These are phyloP conservation scores for Diaphora mendica DNA, from an alignment of 2,888 invertebrate genomes.

Conservation along the genomic window DNA sequence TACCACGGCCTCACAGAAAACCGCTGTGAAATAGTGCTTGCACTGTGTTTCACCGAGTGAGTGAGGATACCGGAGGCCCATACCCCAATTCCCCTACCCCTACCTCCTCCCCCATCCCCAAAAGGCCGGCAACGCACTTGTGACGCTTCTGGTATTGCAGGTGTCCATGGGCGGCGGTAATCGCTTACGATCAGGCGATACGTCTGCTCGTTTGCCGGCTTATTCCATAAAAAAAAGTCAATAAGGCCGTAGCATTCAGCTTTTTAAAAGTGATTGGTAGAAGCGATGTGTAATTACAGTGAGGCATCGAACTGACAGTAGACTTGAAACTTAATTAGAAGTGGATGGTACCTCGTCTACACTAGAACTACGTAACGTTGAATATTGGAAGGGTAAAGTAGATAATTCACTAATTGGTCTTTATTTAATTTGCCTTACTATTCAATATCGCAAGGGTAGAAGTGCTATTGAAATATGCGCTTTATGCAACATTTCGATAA, in stretches of 20 bases:
- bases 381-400: conserved; percentile 14
- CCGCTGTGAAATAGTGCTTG: no score
- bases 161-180: no score
- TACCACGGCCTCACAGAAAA: no score
- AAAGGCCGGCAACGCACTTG: no score
- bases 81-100: no score
- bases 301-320: conserved; percentile 18
- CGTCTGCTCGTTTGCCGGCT: no score
- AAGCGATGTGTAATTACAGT: conserved; percentile 20
- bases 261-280: conserved; percentile 10
- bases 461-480: background rate
- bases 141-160: no score
- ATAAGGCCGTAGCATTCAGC: background rate
- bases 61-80: no score
- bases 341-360: conserved; percentile 9
- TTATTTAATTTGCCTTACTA: background rate
- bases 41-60: no score
- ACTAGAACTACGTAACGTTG: conserved; percentile 4
- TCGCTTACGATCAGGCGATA: no score
- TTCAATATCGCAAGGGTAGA: background rate
- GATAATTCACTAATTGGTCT: background rate
- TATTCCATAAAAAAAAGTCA: no score
- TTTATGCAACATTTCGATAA: background rate
- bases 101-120: no score
- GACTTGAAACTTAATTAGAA: conserved; percentile 32